Percentiles rank a stretch among this genome's conserved stretches.
Evolutionary conservation across 2,113 vertebrate species (phyloP).

Genomic region (Trinectes maculatus): DNA sequence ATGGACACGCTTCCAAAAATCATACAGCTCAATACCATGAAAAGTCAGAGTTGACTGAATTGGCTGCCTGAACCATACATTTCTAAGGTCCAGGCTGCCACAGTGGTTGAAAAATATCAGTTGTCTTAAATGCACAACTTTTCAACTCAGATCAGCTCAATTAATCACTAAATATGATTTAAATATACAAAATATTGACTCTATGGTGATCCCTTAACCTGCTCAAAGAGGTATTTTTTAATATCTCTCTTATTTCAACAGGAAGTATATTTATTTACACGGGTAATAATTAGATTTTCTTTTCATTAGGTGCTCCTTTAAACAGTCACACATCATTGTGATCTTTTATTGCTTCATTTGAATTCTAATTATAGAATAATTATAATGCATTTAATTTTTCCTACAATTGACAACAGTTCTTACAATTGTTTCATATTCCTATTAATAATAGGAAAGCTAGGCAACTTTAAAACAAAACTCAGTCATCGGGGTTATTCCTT

Average conservation of each 20-base stretch:
- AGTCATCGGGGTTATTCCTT: not conserved
- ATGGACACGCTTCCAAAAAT: not conserved
- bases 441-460: not conserved
- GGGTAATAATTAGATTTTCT: not conserved
- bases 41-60: too few relatives aligned
- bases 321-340: not conserved
- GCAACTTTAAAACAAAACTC: not conserved
- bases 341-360: too few relatives aligned
- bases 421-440: too few relatives aligned
- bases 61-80: too few relatives aligned
- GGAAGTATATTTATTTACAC: not conserved
- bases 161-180: too few relatives aligned
- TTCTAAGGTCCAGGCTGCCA: too few relatives aligned
- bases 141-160: too few relatives aligned
- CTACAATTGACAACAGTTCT: too few relatives aligned
- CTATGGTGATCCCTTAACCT: not conserved
- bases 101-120: too few relatives aligned
- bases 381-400: not conserved
- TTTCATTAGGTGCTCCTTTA: not conserved
- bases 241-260: not conserved
- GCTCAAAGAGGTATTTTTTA: not conserved
- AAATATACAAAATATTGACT: not conserved
- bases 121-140: too few relatives aligned
- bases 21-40: too few relatives aligned
- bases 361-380: not conserved